Base-by-base conservation (phyloP, 2,888 invertebrate genomes). In the Nomada lathburiana region DNA sequence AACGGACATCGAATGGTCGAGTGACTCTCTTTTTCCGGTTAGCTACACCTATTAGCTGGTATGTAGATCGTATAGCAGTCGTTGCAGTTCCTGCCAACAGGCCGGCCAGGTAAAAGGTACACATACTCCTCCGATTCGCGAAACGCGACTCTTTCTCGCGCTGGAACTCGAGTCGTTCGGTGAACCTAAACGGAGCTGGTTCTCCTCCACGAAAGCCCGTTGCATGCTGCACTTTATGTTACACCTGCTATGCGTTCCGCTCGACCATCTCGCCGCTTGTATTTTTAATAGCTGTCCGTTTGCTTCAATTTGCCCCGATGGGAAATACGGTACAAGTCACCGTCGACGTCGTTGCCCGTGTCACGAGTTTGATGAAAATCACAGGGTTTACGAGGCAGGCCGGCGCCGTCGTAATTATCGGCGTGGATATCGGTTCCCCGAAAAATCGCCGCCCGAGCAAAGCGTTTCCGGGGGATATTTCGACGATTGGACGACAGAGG, bases 1-100 rank as follows among this genome's bases (percentile, higher is more conserved):
- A 85, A 86, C 85, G 85, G 81, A 83, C 83, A 80, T 83, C 86
- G 77, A 86, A 87, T 86, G 84, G 80, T 82, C 78, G 79, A 79
- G 84, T 82, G 82, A 84, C 78, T 86, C 84, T 85, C 83, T 86
- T 85, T 85, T 85, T 85, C 81, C 85, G 84, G 84, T 83, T 84
- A 83, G 84, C 73, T 85, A 85, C 84, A 84, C 85, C 85, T 85
- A 81, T 79, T 85, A 78, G 76, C 78, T 81, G 70, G 78, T 78
- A 84, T 84, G 82, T 85, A 83, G 85, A 84, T 85, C 85, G 84
- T 85, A 81, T 85, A 80, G 74, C 83, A 84, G 76, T 83, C 71
- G 73, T 78, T 71, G 82, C 72, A 83, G 73, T 75, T 76, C 71
- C 72, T 74, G 81, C 68, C 68, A 64, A 81, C 69, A 78, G 77